phyloP scores from a whole-genome alignment of 2,797 vertebrate species.

The Momotus momota region DNA sequence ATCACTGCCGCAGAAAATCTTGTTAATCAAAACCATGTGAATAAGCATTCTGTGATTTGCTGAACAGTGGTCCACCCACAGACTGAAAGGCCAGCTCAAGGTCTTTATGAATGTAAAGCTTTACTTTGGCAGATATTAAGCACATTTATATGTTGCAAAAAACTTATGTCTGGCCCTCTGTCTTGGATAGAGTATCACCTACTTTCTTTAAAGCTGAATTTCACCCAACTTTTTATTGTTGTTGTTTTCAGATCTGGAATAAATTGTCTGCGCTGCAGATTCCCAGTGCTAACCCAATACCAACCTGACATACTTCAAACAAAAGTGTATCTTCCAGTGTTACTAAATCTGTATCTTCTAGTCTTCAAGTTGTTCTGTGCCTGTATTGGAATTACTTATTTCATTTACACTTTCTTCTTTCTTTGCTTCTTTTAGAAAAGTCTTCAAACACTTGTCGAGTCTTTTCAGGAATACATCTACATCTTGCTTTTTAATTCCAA shows the following conservation, averaged over 20 bases:
- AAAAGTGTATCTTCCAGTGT: background rate
- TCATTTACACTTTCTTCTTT: conserved; percentile 29
- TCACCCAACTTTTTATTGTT: background rate
- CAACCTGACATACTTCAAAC: background rate
- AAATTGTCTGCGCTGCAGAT: conserved; percentile 7
- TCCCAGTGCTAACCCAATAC: background rate
- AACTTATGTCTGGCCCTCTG: background rate
- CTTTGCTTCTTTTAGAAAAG: conserved; percentile 80
- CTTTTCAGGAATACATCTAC: conserved; percentile 91
- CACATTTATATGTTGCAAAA: background rate
- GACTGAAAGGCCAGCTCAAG: background rate
- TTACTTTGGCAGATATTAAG: background rate
- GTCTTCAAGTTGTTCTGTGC: conserved; percentile 4
- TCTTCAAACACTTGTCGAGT: conserved; percentile 92
- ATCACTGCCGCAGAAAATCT: background rate
- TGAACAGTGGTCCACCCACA: background rate
- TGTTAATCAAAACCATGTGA: background rate
- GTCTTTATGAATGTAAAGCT: background rate
- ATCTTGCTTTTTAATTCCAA: conserved; percentile 91
- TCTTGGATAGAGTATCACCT: background rate
- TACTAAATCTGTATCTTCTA: background rate
- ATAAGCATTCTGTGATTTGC: background rate
- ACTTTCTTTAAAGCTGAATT: background rate
- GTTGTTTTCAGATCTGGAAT: background rate
- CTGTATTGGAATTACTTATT: background rate